phyloP scores from a whole-genome alignment of 2,888 invertebrate species.

The Drosophila merina region DNA sequence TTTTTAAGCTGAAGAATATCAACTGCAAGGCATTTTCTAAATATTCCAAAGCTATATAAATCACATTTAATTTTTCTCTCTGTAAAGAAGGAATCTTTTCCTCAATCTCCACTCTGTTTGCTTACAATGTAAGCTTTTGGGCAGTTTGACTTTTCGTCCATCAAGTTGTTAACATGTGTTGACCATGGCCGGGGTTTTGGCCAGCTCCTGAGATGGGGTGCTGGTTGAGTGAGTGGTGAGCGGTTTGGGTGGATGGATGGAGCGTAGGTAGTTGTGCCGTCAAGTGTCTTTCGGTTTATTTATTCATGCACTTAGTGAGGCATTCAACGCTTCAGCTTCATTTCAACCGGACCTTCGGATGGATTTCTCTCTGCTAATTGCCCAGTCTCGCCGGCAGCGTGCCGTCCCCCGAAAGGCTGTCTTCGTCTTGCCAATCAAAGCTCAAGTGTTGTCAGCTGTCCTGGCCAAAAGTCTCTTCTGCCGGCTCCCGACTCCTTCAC shows the following conservation, averaged over 20 bases:
- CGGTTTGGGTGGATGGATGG: conserved; percentile 5
- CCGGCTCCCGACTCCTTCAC: conserved; percentile 24
- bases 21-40: neutral
- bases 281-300: conserved; percentile 72
- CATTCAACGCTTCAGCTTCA: conserved; percentile 67
- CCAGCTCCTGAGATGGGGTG: conserved; percentile 1
- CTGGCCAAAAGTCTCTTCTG: conserved; percentile 29
- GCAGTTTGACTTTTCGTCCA: conserved; percentile 76
- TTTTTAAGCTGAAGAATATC: too few species aligned
- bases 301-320: conserved; percentile 76
- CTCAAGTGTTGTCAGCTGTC: conserved; percentile 60
- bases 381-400: conserved; percentile 33
- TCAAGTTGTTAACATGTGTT: conserved; percentile 78
- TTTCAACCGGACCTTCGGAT: conserved; percentile 46
- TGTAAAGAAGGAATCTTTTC: conserved; percentile 1
- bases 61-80: neutral
- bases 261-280: conserved; percentile 31
- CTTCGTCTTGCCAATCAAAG: conserved; percentile 66
- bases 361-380: conserved; percentile 67
- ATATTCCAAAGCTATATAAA: neutral
- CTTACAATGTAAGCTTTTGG: conserved; percentile 75
- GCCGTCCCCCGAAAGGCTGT: conserved; percentile 1
- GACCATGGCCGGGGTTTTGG: conserved; percentile 22
- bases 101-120: conserved; percentile 48
- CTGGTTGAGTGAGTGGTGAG: conserved; percentile 8